A percentile compares a stretch with the other conserved stretches of the same genome.
Evolutionary conservation across 1,140 invertebrate species (phyloP).

Genomic region (Cherax quadricarinatus): DNA sequence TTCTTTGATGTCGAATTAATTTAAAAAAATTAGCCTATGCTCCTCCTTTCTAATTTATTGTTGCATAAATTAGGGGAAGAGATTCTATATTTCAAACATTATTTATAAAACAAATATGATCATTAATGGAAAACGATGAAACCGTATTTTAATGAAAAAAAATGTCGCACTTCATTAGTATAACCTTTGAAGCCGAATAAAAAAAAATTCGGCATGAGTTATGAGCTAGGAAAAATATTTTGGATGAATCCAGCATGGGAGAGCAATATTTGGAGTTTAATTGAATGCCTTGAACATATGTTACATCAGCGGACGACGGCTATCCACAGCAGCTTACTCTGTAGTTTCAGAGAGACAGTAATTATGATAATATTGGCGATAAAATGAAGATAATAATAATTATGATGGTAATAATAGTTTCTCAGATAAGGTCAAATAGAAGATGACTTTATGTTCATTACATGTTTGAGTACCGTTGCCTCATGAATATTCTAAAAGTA

Average conservation of each 20-base stretch:
- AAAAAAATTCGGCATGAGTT: background rate
- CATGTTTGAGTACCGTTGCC: no score
- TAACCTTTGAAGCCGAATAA: slow-evolving; percentile 25
- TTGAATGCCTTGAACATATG: background rate
- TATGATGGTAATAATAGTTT: no score
- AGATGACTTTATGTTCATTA: no score
- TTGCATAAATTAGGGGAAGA: slow-evolving; percentile 23
- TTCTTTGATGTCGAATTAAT: slow-evolving; percentile 25
- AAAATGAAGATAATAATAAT: no score
- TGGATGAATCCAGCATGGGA: background rate
- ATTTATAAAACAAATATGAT: slow-evolving; percentile 13
- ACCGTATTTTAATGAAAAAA: slow-evolving; percentile 28
- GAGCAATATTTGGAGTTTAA: background rate
- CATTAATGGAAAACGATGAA: slow-evolving; percentile 6
- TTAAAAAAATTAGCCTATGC: background rate
- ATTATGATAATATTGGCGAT: no score
- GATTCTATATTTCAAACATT: background rate
- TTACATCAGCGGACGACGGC: no score
- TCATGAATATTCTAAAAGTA: no score
- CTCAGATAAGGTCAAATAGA: no score
- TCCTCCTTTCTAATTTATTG: slow-evolving; percentile 18
- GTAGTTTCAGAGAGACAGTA: no score
- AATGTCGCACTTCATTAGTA: slow-evolving; percentile 32
- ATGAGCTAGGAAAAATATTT: background rate
- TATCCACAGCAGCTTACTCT: no score